Conservation (phyloP, 2,888 invertebrate genomes). For the Polyploca ridens region DNA sequence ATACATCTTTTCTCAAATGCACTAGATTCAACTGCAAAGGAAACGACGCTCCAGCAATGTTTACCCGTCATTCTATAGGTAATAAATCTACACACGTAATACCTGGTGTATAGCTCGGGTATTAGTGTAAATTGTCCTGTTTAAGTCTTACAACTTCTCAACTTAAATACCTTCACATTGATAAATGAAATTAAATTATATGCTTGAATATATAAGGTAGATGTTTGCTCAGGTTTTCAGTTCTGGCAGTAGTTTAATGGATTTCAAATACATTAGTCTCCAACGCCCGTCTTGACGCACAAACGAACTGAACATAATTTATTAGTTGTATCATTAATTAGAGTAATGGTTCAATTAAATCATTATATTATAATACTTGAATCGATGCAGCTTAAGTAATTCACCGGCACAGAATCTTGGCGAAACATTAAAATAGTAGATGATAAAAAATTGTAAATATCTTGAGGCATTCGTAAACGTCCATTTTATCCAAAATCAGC, state of each 20-base stretch:
- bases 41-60: too few relatives aligned
- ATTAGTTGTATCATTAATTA: conserved; percentile 43
- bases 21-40: not conserved
- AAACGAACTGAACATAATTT: conserved; percentile 42
- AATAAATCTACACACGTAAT: conserved; percentile 52
- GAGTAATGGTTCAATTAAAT: conserved; percentile 13
- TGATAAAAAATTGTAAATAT: too few relatives aligned
- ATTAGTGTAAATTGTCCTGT: conserved; percentile 54
- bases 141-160: conserved; percentile 39
- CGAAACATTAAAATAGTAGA: too few relatives aligned
- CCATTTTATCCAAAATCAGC: too few relatives aligned
- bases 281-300: conserved; percentile 26
- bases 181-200: conserved; percentile 27
- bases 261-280: conserved; percentile 54
- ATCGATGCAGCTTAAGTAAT: too few relatives aligned
- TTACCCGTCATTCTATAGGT: not conserved
- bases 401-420: too few relatives aligned
- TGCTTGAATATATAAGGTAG: not conserved
- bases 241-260: conserved; percentile 43
- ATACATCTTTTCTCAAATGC: not conserved
- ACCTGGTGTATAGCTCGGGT: conserved; percentile 39
- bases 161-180: conserved; percentile 33
- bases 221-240: not conserved
- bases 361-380: not conserved
- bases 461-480: too few relatives aligned